Percentiles rank a stretch among this genome's conserved stretches.
Evolutionary conservation across 1,140 invertebrate genomes (phyloP).

Genomic region (Harpegnathos saltator): DNA sequence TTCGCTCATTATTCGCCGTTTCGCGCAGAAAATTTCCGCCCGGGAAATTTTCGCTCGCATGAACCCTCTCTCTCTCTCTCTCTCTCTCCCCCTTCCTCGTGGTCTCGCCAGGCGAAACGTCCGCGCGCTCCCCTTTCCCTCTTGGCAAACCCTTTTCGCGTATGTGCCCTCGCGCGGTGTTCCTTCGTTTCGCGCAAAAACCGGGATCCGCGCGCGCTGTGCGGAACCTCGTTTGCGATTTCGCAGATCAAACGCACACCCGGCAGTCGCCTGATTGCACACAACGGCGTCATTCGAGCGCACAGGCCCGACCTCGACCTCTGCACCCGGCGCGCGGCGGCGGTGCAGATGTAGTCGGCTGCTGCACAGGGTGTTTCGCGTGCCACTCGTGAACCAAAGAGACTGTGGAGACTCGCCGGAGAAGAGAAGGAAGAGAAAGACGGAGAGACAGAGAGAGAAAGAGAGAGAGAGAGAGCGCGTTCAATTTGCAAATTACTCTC

Average conservation of each 20-base stretch:
- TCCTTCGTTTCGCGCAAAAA: constrained; percentile 43
- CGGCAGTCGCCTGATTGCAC: constrained; percentile 74
- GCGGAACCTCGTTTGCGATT: constrained; percentile 73
- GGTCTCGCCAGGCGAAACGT: background rate
- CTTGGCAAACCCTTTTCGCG: constrained; percentile 30
- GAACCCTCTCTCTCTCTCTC: constrained; percentile 19
- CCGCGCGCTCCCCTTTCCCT: constrained; percentile 4
- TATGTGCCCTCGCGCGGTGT: constrained; percentile 12
- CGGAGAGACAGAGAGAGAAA: no score
- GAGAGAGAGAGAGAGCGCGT: no score
- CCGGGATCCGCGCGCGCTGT: constrained; percentile 25
- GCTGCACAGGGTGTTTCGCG: background rate
- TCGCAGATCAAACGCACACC: constrained; percentile 78
- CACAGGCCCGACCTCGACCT: constrained; percentile 22
- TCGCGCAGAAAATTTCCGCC: constrained; percentile 32
- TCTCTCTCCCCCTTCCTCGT: background rate
- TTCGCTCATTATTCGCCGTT: constrained; percentile 50
- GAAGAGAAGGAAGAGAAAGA: background rate
- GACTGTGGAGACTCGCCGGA: background rate
- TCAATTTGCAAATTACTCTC: background rate
- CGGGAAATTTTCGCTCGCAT: constrained; percentile 53
- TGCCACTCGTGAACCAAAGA: background rate
- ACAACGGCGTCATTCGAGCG: constrained; percentile 50
- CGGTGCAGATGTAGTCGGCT: background rate
- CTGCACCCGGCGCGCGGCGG: constrained; percentile 42